Conservation (phyloP, 2,888 invertebrate genomes). For the Eubasilissa splendida region DNA sequence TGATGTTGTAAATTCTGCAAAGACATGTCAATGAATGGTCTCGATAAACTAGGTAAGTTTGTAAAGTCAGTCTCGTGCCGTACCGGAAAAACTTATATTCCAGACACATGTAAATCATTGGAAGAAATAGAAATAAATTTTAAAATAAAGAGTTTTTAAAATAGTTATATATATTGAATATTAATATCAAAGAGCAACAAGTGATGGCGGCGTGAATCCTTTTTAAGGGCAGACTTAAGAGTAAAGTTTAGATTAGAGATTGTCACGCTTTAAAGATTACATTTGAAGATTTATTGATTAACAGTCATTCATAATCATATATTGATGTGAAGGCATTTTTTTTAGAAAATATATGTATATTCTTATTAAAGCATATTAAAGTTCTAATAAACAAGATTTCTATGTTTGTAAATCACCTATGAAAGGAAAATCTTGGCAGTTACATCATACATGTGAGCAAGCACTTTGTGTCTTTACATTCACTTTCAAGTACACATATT, state of each 20-base stretch:
- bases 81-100: no score
- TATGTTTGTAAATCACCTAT: not conserved
- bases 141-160: no score
- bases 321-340: constrained; percentile 38
- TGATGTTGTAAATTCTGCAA: no score
- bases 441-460: no score
- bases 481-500: no score
- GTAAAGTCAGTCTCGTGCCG: no score
- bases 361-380: constrained; percentile 6
- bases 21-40: no score
- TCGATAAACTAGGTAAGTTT: no score
- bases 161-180: not conserved
- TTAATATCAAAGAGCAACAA: not conserved
- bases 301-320: constrained; percentile 27
- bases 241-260: constrained; percentile 50
- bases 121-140: no score
- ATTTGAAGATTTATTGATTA: constrained; percentile 16
- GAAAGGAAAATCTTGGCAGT: not conserved
- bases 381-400: constrained; percentile 16
- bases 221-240: constrained; percentile 42
- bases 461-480: no score
- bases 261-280: constrained; percentile 47
- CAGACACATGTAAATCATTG: no score
- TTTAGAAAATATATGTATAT: constrained; percentile 25
- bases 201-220: constrained; percentile 33